Evolutionary conservation across 2,888 invertebrate species (phyloP).

Genomic region (Abrostola triplasia): DNA sequence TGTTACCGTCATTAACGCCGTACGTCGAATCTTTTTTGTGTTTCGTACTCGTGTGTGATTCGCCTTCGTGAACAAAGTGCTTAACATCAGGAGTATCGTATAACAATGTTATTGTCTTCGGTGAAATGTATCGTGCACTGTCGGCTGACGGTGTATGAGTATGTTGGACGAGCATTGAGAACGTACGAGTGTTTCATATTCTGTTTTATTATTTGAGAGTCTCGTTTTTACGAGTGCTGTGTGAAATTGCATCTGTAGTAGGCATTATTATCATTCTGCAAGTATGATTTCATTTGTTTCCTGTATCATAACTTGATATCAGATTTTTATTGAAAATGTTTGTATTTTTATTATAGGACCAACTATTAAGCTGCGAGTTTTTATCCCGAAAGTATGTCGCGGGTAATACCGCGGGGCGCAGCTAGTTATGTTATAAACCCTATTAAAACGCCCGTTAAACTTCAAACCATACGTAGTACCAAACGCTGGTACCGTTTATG

Average conservation of each 20-base stretch:
- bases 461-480: neutral
- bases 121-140: slow-evolving; percentile 25
- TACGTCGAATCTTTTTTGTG: slow-evolving; percentile 58
- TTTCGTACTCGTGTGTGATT: slow-evolving; percentile 36
- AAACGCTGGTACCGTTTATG: neutral
- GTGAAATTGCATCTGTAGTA: slow-evolving; percentile 35
- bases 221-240: slow-evolving; percentile 41
- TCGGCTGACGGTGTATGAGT: slow-evolving; percentile 5
- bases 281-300: slow-evolving; percentile 13
- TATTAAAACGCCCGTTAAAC: too few relatives aligned
- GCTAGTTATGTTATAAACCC: too few relatives aligned
- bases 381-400: too few relatives aligned
- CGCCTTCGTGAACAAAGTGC: slow-evolving; percentile 48
- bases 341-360: too few relatives aligned
- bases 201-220: slow-evolving; percentile 38
- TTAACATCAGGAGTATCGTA: slow-evolving; percentile 33
- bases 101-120: slow-evolving; percentile 34
- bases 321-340: neutral
- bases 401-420: too few relatives aligned
- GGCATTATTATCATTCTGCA: slow-evolving; percentile 40
- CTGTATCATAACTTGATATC: neutral
- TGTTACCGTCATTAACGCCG: slow-evolving; percentile 60
- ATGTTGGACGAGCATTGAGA: slow-evolving; percentile 9
- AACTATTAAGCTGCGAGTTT: too few relatives aligned
- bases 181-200: slow-evolving; percentile 23